These are phyloP conservation scores for Drosophila mulleri DNA, from an alignment of 2,888 invertebrate species.

Conservation along the genomic window DNA sequence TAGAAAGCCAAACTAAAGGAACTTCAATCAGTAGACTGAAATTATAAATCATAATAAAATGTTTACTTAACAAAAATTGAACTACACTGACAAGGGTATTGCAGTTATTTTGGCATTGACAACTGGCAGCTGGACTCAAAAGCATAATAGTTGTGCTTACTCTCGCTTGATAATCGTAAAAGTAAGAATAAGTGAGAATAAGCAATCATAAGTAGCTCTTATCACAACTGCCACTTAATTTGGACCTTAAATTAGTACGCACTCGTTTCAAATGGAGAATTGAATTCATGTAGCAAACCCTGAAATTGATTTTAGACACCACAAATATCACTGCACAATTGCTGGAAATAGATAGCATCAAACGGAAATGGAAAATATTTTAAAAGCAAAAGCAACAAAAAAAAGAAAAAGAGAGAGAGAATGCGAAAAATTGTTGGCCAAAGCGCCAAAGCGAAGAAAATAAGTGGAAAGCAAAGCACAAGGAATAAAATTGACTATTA, in stretches of 20 bases:
- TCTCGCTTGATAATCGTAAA: background rate
- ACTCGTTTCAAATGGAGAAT: background rate
- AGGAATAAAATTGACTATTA: constrained; percentile 65
- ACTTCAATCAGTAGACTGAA: background rate
- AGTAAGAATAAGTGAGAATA: background rate
- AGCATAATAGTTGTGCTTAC: background rate
- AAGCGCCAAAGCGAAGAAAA: background rate
- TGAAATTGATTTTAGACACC: constrained; percentile 52
- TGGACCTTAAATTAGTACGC: background rate
- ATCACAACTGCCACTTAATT: background rate
- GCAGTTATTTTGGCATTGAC: background rate
- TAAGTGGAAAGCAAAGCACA: constrained; percentile 18
- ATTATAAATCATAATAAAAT: background rate
- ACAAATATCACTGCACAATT: constrained; percentile 40
- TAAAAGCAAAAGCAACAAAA: background rate
- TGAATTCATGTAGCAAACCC: background rate
- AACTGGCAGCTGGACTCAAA: background rate
- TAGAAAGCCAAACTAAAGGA: background rate
- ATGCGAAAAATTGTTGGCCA: constrained; percentile 3
- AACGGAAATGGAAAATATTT: constrained; percentile 41
- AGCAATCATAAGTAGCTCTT: background rate
- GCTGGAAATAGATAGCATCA: constrained; percentile 60
- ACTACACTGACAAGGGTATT: background rate
- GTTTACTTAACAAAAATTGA: background rate
- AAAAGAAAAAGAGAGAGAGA: background rate